These are phyloP conservation scores for Saturnia japonica DNA, from an alignment of 2,888 invertebrate genomes.

Conservation along the genomic window DNA sequence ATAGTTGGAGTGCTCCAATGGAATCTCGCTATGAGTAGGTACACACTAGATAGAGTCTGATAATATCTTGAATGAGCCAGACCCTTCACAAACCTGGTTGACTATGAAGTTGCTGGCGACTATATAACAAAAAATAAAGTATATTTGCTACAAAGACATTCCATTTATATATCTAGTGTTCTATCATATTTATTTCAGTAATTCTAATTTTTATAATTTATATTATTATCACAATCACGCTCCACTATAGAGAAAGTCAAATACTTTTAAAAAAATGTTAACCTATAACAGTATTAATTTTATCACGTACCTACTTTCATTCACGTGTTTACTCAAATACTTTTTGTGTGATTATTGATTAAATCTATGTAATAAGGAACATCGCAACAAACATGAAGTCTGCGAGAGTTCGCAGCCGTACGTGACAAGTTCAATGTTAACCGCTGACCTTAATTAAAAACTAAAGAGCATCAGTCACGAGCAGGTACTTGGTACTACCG, in stretches of 20 bases:
- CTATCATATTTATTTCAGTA: no score
- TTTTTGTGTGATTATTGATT: background rate
- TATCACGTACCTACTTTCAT: background rate
- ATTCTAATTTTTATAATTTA: no score
- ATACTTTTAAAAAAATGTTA: background rate
- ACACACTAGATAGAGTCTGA: no score
- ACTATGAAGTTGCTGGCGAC: no score
- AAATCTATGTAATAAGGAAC: constrained; percentile 19
- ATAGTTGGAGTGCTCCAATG: no score
- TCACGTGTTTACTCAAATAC: background rate
- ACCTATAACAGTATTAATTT: background rate
- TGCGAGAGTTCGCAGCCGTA: constrained; percentile 25
- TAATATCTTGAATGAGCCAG: no score
- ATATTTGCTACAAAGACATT: no score
- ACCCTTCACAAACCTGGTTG: no score
- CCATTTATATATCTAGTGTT: no score
- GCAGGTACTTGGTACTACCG: constrained; percentile 25
- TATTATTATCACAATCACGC: background rate
- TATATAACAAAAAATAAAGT: no score
- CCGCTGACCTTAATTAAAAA: constrained; percentile 42
- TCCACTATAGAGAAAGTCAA: background rate
- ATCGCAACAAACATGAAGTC: constrained; percentile 12
- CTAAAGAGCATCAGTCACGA: constrained; percentile 42
- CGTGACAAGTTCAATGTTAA: constrained; percentile 53
- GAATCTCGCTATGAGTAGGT: no score